Base-by-base conservation (phyloP, 2,113 vertebrate species). In the Leucopternis melanops region DNA sequence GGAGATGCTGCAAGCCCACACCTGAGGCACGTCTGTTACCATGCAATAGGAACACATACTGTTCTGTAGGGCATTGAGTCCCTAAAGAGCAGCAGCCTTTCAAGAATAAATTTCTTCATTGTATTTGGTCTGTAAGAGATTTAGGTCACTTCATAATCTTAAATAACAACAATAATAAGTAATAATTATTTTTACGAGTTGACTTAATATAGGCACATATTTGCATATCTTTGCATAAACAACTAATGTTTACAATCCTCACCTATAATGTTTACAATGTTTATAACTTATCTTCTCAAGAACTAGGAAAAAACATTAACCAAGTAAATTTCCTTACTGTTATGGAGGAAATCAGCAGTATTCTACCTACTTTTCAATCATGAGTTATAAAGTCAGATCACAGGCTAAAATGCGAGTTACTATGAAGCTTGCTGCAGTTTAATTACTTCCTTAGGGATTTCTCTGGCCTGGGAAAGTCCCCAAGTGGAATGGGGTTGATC, bases 391-490 rank as follows among this genome's bases (percentile, higher is more conserved):
- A 94, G 40, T 52, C 79, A 86, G 57, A 85, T 72, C 73, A 72
- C n/a, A 87, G 42, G 57, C 14, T 87, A 63, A 94, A 96, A 96
- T 22, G 14, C 27, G 54, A 85, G 63, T 74, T 92, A 36, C 31
- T 85, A 15, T 49, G 49, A 92, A 94, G 44, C 10, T 79, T 66
- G 13, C 32, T 87, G 44, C 18, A 65, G 34, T 72, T 96, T 95
- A 94, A 95, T 93, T 84, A 70, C 92, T 94, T 97, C 86, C 78
- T 87, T 18, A 32, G 89, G 62, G 92, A 90, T 66, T 91, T 82
- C 49, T 94, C 45, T 82, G 73, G 78, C 55, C 47, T 92, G 42
- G 59, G 40, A n/a, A 87, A 92, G 42, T 80, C 32, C 66, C 40
- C 17, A 47, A 1, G 20, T 58, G 54, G 58, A 89, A 91, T 29